Percentiles rank a stretch among this genome's conserved stretches.
Conservation (phyloP, 2,888 invertebrate species). For the Ophion obscuratus region DNA sequence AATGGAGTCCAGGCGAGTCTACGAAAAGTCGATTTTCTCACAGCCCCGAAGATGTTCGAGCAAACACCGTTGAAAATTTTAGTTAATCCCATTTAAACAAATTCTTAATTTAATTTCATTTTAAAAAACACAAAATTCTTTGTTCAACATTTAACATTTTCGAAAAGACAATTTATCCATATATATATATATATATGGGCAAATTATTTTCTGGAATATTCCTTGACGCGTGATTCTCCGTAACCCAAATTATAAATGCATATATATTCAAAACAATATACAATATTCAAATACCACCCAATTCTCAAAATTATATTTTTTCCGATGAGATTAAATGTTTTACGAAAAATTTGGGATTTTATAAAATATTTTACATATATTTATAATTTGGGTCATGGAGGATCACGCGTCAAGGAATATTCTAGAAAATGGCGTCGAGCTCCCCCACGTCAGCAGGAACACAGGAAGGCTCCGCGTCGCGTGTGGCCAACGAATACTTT, state of each 20-base stretch:
- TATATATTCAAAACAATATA: not conserved
- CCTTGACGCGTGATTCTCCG: constrained; percentile 12
- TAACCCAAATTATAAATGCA: constrained; percentile 1
- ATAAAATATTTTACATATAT: too few relatives aligned
- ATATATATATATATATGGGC: too few relatives aligned
- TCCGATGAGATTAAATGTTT: too few relatives aligned
- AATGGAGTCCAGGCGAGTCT: constrained; percentile 26
- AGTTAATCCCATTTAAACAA: not conserved
- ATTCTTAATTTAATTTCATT: not conserved
- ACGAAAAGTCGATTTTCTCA: not conserved
- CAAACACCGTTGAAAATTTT: not conserved
- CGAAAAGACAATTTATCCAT: not conserved
- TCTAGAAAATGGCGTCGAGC: constrained; percentile 43
- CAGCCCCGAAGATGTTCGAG: not conserved
- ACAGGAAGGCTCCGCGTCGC: constrained; percentile 10
- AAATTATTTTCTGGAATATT: constrained; percentile 39
- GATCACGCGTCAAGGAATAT: constrained; percentile 30
- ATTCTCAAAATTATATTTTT: too few relatives aligned
- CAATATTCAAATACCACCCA: too few relatives aligned
- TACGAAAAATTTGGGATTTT: too few relatives aligned
- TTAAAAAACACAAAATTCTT: not conserved
- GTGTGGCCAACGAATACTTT: not conserved
- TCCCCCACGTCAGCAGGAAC: constrained; percentile 19
- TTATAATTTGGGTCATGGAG: constrained; percentile 17
- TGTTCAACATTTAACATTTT: not conserved